Percentiles rank a stretch among this genome's conserved stretches.
Conservation (phyloP, 2,888 invertebrate genomes). For the Blastobasis adustella region DNA sequence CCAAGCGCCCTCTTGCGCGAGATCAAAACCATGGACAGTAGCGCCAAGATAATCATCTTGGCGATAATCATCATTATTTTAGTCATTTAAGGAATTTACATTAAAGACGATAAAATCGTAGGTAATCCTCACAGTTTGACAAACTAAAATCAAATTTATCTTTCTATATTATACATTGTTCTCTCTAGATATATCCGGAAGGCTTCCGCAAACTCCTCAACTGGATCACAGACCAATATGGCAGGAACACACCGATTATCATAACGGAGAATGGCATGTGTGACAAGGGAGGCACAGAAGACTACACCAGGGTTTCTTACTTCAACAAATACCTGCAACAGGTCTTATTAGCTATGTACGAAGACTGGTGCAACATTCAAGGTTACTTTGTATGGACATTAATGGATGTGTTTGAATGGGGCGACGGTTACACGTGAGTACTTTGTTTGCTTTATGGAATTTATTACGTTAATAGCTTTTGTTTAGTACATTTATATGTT, state of each 20-base stretch:
- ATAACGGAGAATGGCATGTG: slow-evolving; percentile 77
- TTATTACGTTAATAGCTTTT: no score
- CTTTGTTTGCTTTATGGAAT: neutral
- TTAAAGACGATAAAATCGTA: no score
- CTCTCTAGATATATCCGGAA: slow-evolving; percentile 72
- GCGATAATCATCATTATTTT: no score
- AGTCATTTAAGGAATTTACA: no score
- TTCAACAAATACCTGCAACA: slow-evolving; percentile 63
- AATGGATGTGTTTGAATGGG: slow-evolving; percentile 79
- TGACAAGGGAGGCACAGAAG: slow-evolving; percentile 54
- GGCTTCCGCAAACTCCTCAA: slow-evolving; percentile 78
- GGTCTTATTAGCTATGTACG: slow-evolving; percentile 45
- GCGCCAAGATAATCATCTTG: no score
- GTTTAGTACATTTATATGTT: no score
- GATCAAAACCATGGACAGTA: no score
- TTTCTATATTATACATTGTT: neutral
- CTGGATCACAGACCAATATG: slow-evolving; percentile 77
- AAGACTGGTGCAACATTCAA: slow-evolving; percentile 56
- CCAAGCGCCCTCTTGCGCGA: no score
- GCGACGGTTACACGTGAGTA: slow-evolving; percentile 57
- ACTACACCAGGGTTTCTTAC: slow-evolving; percentile 68
- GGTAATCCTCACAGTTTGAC: no score
- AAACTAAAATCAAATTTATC: no score
- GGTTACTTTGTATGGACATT: slow-evolving; percentile 78
- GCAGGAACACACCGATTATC: slow-evolving; percentile 69